Evolutionary conservation across 2,888 invertebrate species (phyloP).

Genomic region (Tromatobia lineatoria): DNA sequence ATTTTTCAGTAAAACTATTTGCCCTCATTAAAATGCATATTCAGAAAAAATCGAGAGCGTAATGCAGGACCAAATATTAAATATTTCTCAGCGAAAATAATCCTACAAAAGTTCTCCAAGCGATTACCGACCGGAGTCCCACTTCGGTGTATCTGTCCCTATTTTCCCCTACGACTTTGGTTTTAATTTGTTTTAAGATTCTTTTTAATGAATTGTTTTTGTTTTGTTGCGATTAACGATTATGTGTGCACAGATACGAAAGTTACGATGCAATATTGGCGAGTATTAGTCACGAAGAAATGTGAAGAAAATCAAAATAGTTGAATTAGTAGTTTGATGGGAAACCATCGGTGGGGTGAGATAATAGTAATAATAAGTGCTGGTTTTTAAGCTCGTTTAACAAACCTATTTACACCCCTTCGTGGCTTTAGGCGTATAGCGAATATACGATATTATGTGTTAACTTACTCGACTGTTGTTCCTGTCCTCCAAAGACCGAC

Average conservation of each 20-base stretch:
- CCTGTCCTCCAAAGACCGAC: conserved; percentile 92
- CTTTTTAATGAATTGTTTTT: neutral
- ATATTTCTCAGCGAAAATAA: no score
- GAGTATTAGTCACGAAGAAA: conserved; percentile 38
- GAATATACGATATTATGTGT: conserved; percentile 20
- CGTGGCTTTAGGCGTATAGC: conserved; percentile 28
- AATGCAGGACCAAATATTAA: no score
- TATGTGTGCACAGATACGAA: conserved; percentile 38
- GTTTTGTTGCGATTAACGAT: conserved; percentile 11
- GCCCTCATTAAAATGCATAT: no score
- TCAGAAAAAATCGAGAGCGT: no score
- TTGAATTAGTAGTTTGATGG: conserved; percentile 28
- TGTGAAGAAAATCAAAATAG: conserved; percentile 23
- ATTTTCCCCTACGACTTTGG: neutral
- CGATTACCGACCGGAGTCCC: no score
- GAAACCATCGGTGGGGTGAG: conserved; percentile 48
- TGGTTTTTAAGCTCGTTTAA: conserved; percentile 52
- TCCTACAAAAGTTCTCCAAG: no score
- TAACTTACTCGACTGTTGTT: conserved; percentile 83
- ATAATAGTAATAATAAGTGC: conserved; percentile 48
- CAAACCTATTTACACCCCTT: conserved; percentile 54
- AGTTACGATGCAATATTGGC: conserved; percentile 42
- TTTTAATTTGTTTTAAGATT: conserved; percentile 1
- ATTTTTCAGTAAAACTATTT: no score
- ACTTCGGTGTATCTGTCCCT: neutral